These are phyloP conservation scores for Stomorhina lunata DNA, from an alignment of 2,888 invertebrate genomes.

Conservation along the genomic window DNA sequence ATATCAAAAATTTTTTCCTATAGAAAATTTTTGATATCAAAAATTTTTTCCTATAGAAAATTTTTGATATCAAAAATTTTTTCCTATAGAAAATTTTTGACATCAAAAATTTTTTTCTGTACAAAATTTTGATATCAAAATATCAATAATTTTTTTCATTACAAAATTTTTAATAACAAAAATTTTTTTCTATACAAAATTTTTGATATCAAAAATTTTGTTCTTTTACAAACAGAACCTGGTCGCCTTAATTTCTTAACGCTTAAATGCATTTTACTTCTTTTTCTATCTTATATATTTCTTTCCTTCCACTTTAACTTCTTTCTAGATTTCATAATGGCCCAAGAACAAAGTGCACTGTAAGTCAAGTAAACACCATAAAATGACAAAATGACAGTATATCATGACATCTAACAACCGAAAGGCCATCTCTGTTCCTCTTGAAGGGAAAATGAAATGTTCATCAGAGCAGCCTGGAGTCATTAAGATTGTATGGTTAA, in stretches of 20 bases:
- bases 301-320: neutral
- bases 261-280: constrained; percentile 52
- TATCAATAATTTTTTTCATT: too few species aligned
- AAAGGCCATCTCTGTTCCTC: constrained; percentile 31
- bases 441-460: constrained; percentile 18
- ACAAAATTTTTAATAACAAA: too few species aligned
- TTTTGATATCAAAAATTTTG: too few species aligned
- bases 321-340: constrained; percentile 29
- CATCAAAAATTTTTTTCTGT: too few species aligned
- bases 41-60: too few species aligned
- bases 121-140: too few species aligned
- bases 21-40: too few species aligned
- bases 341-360: constrained; percentile 53
- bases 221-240: neutral
- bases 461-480: constrained; percentile 38
- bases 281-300: constrained; percentile 3
- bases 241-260: constrained; percentile 47
- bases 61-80: too few species aligned
- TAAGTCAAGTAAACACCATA: constrained; percentile 67
- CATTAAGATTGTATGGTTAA: constrained; percentile 45
- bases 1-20: too few species aligned
- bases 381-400: constrained; percentile 64
- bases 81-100: too few species aligned
- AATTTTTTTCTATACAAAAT: too few species aligned
- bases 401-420: constrained; percentile 55